Base-by-base conservation (phyloP, 2,113 vertebrate species). In the Megaleporinus macrocephalus region DNA sequence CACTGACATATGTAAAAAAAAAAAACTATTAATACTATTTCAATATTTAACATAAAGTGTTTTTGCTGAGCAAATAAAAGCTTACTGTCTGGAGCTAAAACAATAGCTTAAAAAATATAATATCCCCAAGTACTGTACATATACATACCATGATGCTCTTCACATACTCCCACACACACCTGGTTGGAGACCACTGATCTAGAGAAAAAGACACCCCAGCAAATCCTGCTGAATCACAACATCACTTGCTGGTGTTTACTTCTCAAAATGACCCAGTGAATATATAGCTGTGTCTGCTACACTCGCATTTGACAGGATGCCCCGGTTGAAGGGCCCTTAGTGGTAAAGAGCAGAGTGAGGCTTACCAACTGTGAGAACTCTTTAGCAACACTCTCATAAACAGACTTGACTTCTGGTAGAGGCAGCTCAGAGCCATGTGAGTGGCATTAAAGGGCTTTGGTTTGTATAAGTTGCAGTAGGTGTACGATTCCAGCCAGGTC, bases 401-500 rank as follows among this genome's bases (percentile, higher is more conserved):
- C 55, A 59, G 55, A 1, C 55, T 10, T n/a, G 22, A 12, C 15
- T 5, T 53, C 51, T 53, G 51, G 51, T 11, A 24, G 55, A n/a
- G 20, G n/a, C 53, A 41, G 78, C 59, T 63, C 51, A 41, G 65
- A 70, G 57, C 24, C 33, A 36, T 33, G 29, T 72, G 65, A 76
- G 59, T 75, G 53, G 73, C 80, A 76, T 66, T 68, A 61, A 61
- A 44, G 16, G 22, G 4, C 36, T 70, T 49, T 68, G 69, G 44
- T 75, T 26, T 75, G 10, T 36, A 41, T 24, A 30, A 75, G 51
- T 27, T 69, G 73, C 29, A 80, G 66, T 79, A 70, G 71, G 73
- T 78, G 76, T 51, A 78, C 26, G 26, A 77, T 72, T 79, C 68
- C 73, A 73, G 79, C 73, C 33, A 73, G 79, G 83, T 73, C 51